These are phyloP conservation scores for Heteropelma amictum DNA, from an alignment of 2,888 invertebrate genomes.

Conservation along the genomic window DNA sequence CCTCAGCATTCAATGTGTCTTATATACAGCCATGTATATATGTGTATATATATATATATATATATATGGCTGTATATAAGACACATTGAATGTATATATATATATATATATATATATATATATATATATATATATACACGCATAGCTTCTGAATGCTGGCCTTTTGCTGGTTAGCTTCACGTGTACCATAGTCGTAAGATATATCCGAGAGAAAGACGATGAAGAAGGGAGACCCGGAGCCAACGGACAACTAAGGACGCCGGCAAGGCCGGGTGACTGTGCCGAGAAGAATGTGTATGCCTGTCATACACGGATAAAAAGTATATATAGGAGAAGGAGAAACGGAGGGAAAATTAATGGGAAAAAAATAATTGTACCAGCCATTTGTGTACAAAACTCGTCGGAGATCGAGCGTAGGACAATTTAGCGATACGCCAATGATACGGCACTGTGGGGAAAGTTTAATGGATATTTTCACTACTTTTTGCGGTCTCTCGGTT, in stretches of 20 bases:
- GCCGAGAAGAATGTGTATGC: slow-evolving; percentile 56
- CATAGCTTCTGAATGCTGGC: slow-evolving; percentile 7
- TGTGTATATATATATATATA: neutral
- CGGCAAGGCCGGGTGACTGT: slow-evolving; percentile 62
- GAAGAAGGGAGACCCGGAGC: slow-evolving; percentile 45
- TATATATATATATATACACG: slow-evolving; percentile 1
- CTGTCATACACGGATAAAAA: slow-evolving; percentile 31
- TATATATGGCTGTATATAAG: neutral
- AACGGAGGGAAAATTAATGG: neutral
- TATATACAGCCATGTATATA: neutral
- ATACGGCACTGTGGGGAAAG: too few species aligned
- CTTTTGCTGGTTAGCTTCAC: slow-evolving; percentile 37
- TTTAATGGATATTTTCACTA: too few species aligned
- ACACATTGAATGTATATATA: neutral
- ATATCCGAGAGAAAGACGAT: slow-evolving; percentile 24
- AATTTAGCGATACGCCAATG: neutral
- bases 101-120: neutral
- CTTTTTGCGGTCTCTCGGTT: too few species aligned
- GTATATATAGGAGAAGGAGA: slow-evolving; percentile 15
- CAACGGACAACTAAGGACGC: slow-evolving; percentile 61
- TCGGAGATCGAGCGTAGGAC: neutral
- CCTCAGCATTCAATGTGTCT: slow-evolving; percentile 24
- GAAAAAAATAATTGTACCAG: slow-evolving; percentile 26
- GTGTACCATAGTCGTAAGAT: slow-evolving; percentile 12
- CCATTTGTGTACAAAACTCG: neutral